A percentile compares a stretch with the other conserved stretches of the same genome.
Evolutionary conservation across 2,797 vertebrate species (phyloP).

Genomic region (Cossypha niveicapilla): DNA sequence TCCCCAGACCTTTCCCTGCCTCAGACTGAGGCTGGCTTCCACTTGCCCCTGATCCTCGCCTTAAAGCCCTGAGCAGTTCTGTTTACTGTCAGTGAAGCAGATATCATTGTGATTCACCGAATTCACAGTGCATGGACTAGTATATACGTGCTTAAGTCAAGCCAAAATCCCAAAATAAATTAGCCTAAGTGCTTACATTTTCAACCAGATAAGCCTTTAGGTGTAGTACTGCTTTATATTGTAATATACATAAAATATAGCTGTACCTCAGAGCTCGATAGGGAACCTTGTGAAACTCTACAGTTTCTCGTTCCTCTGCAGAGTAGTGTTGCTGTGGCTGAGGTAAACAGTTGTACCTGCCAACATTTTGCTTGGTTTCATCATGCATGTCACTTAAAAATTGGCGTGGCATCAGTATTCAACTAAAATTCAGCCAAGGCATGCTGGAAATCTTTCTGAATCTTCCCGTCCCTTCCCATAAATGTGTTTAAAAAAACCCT

Average conservation of each 20-base stretch:
- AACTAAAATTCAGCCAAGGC: background rate
- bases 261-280: background rate
- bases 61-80: background rate
- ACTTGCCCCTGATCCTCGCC: background rate
- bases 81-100: background rate
- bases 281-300: background rate
- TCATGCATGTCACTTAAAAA: background rate
- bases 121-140: background rate
- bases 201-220: background rate
- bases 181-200: background rate
- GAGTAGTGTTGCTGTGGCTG: background rate
- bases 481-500: background rate
- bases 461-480: background rate
- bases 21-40: background rate
- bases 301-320: background rate
- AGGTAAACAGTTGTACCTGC: background rate
- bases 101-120: background rate
- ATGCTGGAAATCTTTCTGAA: background rate
- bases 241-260: background rate
- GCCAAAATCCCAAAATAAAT: background rate
- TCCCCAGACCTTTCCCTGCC: fast-evolving
- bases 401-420: background rate
- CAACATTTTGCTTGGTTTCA: background rate
- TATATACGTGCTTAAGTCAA: background rate
- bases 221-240: background rate